Percentiles rank a stretch among this genome's conserved stretches.
Evolutionary conservation across 2,888 invertebrate species (phyloP).

Genomic region (Ormyrus labotus): DNA sequence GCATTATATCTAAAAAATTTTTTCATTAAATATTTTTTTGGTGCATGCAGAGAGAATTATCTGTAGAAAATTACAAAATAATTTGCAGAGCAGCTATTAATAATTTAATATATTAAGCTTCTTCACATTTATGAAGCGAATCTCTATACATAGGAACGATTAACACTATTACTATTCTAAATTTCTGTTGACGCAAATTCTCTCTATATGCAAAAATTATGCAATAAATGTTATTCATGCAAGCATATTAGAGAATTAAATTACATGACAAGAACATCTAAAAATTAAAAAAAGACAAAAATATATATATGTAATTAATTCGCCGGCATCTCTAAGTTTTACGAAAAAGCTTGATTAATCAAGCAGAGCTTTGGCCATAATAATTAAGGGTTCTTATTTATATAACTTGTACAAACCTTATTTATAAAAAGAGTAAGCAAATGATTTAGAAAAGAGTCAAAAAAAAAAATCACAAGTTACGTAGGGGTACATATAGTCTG

Average conservation of each 20-base stretch:
- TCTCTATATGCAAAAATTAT: too few species aligned
- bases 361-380: conserved; percentile 44
- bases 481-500: not conserved
- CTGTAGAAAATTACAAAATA: too few species aligned
- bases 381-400: conserved; percentile 54
- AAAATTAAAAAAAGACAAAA: not conserved
- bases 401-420: conserved; percentile 48
- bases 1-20: not conserved
- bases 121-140: too few species aligned
- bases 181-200: too few species aligned
- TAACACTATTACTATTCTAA: too few species aligned
- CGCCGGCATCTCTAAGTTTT: not conserved
- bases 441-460: not conserved
- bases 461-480: not conserved
- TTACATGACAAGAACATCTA: not conserved
- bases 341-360: not conserved
- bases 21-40: too few species aligned
- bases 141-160: too few species aligned
- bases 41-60: too few species aligned
- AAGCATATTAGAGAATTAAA: not conserved
- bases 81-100: too few species aligned
- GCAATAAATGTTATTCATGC: not conserved
- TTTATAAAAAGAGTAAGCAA: conserved; percentile 21
- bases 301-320: not conserved
- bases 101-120: too few species aligned